phyloP scores from a whole-genome alignment of 2,113 vertebrate genomes.

The Apaloderma vittatum region DNA sequence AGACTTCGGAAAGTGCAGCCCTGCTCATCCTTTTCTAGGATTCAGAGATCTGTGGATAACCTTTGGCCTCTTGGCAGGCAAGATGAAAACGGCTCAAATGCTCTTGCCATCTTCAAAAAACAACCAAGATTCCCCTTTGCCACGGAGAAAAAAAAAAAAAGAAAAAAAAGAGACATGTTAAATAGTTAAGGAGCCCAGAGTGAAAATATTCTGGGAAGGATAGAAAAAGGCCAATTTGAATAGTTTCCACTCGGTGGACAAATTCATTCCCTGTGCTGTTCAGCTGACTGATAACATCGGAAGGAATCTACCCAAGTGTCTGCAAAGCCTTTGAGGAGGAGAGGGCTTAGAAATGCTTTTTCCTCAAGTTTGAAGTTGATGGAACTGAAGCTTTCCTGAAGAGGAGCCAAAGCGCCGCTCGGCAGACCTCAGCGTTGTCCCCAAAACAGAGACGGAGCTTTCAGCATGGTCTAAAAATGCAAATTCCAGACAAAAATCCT shows the following conservation, averaged over 20 bases:
- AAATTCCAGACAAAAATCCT: conserved; percentile 23
- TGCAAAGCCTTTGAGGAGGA: background rate
- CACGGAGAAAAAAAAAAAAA: background rate
- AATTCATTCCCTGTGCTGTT: background rate
- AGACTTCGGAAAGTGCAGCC: conserved; percentile 1
- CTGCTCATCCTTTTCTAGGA: background rate
- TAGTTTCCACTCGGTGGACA: background rate
- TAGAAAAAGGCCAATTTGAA: background rate
- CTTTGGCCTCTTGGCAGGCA: accelerated
- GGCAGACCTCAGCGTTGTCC: background rate
- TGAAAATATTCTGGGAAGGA: background rate
- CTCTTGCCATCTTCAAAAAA: too few relatives aligned
- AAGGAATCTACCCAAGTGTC: background rate
- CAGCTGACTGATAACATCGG: accelerated
- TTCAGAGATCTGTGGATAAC: background rate
- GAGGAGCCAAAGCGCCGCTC: background rate
- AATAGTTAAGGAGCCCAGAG: background rate
- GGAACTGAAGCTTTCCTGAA: background rate
- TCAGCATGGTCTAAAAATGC: conserved; percentile 1
- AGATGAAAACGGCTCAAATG: accelerated
- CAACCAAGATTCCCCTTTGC: background rate
- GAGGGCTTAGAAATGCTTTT: background rate
- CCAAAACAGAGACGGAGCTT: background rate
- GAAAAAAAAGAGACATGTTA: background rate
- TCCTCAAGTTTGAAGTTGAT: background rate